phyloP scores from a whole-genome alignment of 2,888 invertebrate genomes.

The Drosophila eohydei region DNA sequence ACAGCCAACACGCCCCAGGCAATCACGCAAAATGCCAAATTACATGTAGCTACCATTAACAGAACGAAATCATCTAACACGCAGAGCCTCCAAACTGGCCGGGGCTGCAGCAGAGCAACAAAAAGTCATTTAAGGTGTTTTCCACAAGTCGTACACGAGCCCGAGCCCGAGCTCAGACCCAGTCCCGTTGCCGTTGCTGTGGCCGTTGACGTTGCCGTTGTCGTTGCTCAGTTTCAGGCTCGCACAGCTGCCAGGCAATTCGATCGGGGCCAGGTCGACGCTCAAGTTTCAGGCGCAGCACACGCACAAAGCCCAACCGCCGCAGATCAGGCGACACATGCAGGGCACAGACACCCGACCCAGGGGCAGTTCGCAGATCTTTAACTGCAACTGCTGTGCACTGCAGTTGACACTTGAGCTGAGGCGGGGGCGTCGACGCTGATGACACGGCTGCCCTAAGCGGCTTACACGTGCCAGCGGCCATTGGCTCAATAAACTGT shows the following conservation, averaged over 20 bases:
- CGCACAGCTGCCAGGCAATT: conserved; percentile 49
- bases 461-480: conserved; percentile 69
- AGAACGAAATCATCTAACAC: conserved; percentile 75
- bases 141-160: conserved; percentile 65
- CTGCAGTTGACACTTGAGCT: conserved; percentile 61
- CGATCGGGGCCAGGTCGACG: conserved; percentile 48
- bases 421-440: conserved; percentile 38
- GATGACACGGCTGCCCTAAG: conserved; percentile 31
- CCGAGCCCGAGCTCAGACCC: neutral
- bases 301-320: conserved; percentile 34
- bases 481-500: neutral
- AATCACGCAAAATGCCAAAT: conserved; percentile 82
- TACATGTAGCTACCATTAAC: conserved; percentile 71
- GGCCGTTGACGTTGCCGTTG: neutral
- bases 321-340: conserved; percentile 40
- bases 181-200: neutral
- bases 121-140: conserved; percentile 78
- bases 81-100: conserved; percentile 50
- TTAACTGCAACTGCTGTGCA: conserved; percentile 35
- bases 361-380: conserved; percentile 33
- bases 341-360: conserved; percentile 10
- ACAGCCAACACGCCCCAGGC: conserved; percentile 78
- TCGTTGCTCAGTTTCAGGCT: conserved; percentile 2
- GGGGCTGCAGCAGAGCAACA: conserved; percentile 35
- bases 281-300: conserved; percentile 61